These are phyloP conservation scores for Speoplatyrhinus poulsoni DNA, from an alignment of 2,113 vertebrate genomes.

Conservation along the genomic window DNA sequence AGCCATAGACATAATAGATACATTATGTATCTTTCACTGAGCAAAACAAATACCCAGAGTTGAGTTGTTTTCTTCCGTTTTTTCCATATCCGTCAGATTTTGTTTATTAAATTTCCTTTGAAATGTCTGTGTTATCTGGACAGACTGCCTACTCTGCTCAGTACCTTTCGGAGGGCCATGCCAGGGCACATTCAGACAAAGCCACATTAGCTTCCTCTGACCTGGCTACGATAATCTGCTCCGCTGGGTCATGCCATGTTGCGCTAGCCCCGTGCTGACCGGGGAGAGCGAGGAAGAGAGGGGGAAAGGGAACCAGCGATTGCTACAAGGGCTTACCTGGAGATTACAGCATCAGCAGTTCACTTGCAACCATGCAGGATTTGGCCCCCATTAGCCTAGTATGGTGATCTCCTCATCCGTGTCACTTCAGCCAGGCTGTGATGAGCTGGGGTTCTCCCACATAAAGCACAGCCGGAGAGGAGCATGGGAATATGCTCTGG, in stretches of 20 bases:
- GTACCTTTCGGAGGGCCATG: constrained; percentile 28
- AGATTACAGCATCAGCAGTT: constrained; percentile 67
- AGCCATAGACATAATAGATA: constrained; percentile 2
- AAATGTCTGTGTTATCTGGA: constrained; percentile 43
- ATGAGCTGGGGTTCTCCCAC: constrained; percentile 7
- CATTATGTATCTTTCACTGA: constrained; percentile 14
- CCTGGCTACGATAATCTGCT: constrained; percentile 62
- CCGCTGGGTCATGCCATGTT: constrained; percentile 34
- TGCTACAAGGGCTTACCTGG: constrained; percentile 58
- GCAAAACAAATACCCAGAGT: constrained; percentile 2
- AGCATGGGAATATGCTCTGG: neutral
- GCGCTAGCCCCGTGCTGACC: constrained; percentile 21
- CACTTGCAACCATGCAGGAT: constrained; percentile 31
- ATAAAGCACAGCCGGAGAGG: neutral
- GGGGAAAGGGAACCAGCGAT: constrained; percentile 15
- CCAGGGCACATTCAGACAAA: constrained; percentile 43
- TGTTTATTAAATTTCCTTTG: constrained; percentile 35
- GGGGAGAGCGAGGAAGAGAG: constrained; percentile 15
- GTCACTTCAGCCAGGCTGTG: neutral
- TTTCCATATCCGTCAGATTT: constrained; percentile 28
- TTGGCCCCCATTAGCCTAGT: constrained; percentile 18
- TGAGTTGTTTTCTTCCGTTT: neutral
- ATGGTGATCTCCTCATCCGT: neutral
- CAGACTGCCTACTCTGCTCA: constrained; percentile 8
- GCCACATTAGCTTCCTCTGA: constrained; percentile 65